Base-by-base conservation (phyloP, 2,797 vertebrate genomes). In the Epinephelus awoara region DNA sequence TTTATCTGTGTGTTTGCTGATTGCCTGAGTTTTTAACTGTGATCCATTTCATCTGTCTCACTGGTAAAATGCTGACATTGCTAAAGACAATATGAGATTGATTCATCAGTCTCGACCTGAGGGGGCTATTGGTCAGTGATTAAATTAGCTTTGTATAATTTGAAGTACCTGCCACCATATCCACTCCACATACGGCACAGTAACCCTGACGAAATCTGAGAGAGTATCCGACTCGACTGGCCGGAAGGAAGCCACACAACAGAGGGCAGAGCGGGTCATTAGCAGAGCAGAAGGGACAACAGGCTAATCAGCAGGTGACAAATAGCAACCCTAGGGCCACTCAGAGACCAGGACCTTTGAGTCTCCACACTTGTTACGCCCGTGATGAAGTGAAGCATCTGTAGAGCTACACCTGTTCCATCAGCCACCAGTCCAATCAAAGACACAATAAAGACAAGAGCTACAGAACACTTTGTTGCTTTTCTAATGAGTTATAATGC, bases 301-400 rank as follows among this genome's bases (percentile, higher is more conserved):
- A 27, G 62, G 75, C 55, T 85, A 75, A 90, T 81, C 58, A 75
- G 59, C 57, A 55, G 67, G 64, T 64, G 71, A 85, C 66, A 64
- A 40, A 69, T 6, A 25, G 70, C 42, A 52, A 73, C 47, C 25
- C 17, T 2, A 10, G 2, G 59, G 49, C 59, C 1, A 1, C 51
- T 67, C 27, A 0, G 49, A 58, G 71, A 2, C 5, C 23, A 3
- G 38, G 49, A 77, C 67, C 70, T 59, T 27, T 10, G 54, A 69
- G 54, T 52, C 50, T 46, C 55, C 11, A 2, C 3, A 19, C 72
- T 75, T 42, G 56, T 75, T 75, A 17, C 1, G 29, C 63, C 44
- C 66, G 64, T 58, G 76, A 59, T 15, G 65, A 64, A 25, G 58
- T 2, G 27, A 4, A 27, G 29, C 44, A 44, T 58, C 27, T 52